Base-by-base conservation (phyloP, 2,888 invertebrate species). In the Sinopyrophorus schimmeli region DNA sequence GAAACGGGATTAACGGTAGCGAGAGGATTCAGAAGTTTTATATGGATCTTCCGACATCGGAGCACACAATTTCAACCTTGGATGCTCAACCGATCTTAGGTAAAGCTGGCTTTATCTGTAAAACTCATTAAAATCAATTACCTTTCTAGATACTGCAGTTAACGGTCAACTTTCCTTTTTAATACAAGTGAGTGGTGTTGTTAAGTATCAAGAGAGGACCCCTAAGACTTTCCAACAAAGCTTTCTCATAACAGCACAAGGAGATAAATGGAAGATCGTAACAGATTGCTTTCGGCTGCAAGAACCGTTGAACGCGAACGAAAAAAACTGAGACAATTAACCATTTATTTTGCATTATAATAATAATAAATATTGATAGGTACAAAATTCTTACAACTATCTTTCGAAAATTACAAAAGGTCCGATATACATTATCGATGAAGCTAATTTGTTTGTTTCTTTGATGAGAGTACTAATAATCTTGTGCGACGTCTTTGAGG, bases 231-330 rank as follows among this genome's bases (percentile, higher is more conserved):
- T 92, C 64, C 86, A 87, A 65, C 92, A 95, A 72, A 89, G 86
- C 21, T 94, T 95, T 67, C 77, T 93, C 15, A 84, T 95, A 39
- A 92, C 92, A 0, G 90, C 91, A 3, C 83, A 89, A 54, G 89
- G 85, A 9, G 90, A 91, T 58, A 92, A 92, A 68, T 95, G 94
- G 94, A 94, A 94, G 75, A 89, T 96, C 59, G 91, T 90, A 6
- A 89, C 88, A 27, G 94, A 95, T 68, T 87, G 87, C 62, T 92
- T 92, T 64, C 79, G 94, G 65, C 77, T 89, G 59, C 89, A 91
- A 76, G 89, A 74, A 60, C 69, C 71, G n/a, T 59, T 71, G 47
- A 62, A 43, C 31, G 42, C 30, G 10, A 32, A 14, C 12, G 57
- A 59, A 21, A 57, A 59, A 43, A 43, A 18, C 27, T 51, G 39